These are phyloP conservation scores for silkworm (Bombyx mori) DNA, from an alignment of 1,140 invertebrate species.

Conservation along the genomic window ASM3026992v2 NC_085121.1:6773001-6773500, in stretches of 20 bases:
- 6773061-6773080: slow-evolving; percentile 24
- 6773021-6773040: background rate
- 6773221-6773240: slow-evolving; percentile 75
- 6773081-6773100: slow-evolving; percentile 14
- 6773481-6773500: too few relatives aligned
- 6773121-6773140: slow-evolving; percentile 33
- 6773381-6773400: too few relatives aligned
- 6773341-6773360: slow-evolving; percentile 61
- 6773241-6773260: slow-evolving; percentile 58
- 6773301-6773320: slow-evolving; percentile 58
- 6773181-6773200: slow-evolving; percentile 70
- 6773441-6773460: background rate
- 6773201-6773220: slow-evolving; percentile 77
- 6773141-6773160: slow-evolving; percentile 41
- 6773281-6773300: slow-evolving; percentile 49
- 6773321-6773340: slow-evolving; percentile 66
- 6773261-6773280: slow-evolving; percentile 61
- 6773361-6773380: slow-evolving; percentile 26
- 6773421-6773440: background rate
- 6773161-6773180: slow-evolving; percentile 52
- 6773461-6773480: background rate
- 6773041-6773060: background rate
- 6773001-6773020: background rate
- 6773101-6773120: slow-evolving; percentile 15
- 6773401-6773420: too few relatives aligned